phyloP scores from a whole-genome alignment of 2,113 vertebrate species.

The Protomyctophum bolini region DNA sequence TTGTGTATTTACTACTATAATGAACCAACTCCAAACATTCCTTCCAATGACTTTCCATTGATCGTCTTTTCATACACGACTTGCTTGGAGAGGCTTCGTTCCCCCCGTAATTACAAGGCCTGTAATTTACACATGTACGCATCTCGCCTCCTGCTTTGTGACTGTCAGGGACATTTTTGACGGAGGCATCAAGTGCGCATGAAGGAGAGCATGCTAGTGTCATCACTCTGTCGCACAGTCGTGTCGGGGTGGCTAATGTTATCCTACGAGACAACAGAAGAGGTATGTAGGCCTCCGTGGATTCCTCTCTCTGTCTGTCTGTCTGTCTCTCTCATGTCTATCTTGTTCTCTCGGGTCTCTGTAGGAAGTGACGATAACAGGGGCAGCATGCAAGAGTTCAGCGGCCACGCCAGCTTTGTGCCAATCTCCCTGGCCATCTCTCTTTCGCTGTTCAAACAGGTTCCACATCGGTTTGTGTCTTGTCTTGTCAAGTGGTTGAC shows the following conservation, averaged over 20 bases:
- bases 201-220: constrained; percentile 51
- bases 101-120: constrained; percentile 71
- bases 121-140: constrained; percentile 52
- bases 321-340: constrained; percentile 22
- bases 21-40: constrained; percentile 57
- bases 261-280: constrained; percentile 48
- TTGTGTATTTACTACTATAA: constrained; percentile 54
- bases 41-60: constrained; percentile 59
- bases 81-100: constrained; percentile 64
- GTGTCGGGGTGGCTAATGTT: constrained; percentile 66
- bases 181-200: constrained; percentile 60
- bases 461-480: constrained; percentile 73
- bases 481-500: constrained; percentile 83
- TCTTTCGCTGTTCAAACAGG: constrained; percentile 76
- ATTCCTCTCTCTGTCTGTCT: constrained; percentile 31
- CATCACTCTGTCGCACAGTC: constrained; percentile 59
- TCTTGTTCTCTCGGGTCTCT: constrained; percentile 44
- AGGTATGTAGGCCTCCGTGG: constrained; percentile 41
- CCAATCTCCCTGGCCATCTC: constrained; percentile 77
- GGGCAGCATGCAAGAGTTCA: constrained; percentile 41
- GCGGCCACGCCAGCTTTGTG: constrained; percentile 50
- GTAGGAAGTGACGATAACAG: constrained; percentile 59
- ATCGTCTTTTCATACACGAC: constrained; percentile 60
- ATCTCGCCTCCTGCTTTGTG: constrained; percentile 56
- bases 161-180: constrained; percentile 62